Conservation (phyloP, 2,888 invertebrate species). For the Brenthis ino region DNA sequence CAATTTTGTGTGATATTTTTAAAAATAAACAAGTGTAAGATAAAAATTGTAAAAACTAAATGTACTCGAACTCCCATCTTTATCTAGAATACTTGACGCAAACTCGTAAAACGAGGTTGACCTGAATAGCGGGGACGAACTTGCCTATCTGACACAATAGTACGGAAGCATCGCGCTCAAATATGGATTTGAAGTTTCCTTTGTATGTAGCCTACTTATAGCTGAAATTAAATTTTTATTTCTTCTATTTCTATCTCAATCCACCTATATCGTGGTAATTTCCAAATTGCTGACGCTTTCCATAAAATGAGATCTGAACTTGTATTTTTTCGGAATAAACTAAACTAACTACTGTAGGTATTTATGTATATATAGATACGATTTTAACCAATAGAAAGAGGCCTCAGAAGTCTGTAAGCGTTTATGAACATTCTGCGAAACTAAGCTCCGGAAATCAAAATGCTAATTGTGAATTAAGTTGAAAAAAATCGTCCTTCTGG, state of each 20-base stretch:
- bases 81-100: slow-evolving; percentile 35
- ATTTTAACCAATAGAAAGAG: too few relatives aligned
- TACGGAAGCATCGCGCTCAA: slow-evolving; percentile 32
- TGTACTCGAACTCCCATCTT: slow-evolving; percentile 23
- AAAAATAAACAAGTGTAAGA: slow-evolving; percentile 2
- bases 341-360: too few relatives aligned
- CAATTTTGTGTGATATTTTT: too few relatives aligned
- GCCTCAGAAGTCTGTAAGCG: too few relatives aligned
- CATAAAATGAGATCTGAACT: neutral
- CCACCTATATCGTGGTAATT: neutral
- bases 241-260: neutral
- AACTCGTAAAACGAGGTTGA: slow-evolving; percentile 37
- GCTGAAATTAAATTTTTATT: slow-evolving; percentile 34
- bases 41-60: slow-evolving; percentile 28
- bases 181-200: slow-evolving; percentile 37
- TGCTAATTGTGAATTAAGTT: too few relatives aligned
- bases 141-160: slow-evolving; percentile 35
- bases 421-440: too few relatives aligned
- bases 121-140: slow-evolving; percentile 34
- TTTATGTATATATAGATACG: too few relatives aligned
- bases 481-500: too few relatives aligned
- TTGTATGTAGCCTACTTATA: slow-evolving; percentile 35
- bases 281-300: neutral
- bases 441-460: too few relatives aligned
- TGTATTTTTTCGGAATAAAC: too few relatives aligned